phyloP scores from a whole-genome alignment of 2,113 vertebrate genomes.

The Nothoprocta pentlandii region DNA sequence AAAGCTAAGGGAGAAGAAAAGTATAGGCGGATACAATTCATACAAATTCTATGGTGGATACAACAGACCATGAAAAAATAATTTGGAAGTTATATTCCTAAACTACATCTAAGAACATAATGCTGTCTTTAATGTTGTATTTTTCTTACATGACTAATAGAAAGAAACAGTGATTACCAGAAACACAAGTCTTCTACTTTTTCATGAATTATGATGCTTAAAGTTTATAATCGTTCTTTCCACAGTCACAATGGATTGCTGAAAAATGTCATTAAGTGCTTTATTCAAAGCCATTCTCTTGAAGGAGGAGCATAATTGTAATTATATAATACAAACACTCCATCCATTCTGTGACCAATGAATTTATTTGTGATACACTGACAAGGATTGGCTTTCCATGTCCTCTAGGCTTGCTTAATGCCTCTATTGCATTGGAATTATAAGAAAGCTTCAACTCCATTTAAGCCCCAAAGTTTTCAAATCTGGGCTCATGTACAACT shows the following conservation, averaged over 20 bases:
- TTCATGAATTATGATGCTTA: not conserved
- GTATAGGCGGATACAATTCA: not conserved
- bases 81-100: not conserved
- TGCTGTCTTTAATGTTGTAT: not conserved
- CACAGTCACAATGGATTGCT: not conserved
- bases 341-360: not conserved
- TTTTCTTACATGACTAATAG: not conserved
- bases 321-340: not conserved
- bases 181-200: not conserved
- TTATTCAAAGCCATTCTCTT: not conserved
- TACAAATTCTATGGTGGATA: not conserved
- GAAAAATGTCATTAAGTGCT: conserved; percentile 19
- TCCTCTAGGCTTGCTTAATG: not conserved
- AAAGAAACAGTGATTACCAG: not conserved
- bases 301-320: not conserved
- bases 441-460: not conserved
- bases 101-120: not conserved
- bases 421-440: not conserved
- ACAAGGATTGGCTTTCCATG: not conserved
- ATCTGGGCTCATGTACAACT: not conserved
- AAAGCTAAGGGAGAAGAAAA: not conserved
- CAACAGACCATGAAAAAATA: accelerated
- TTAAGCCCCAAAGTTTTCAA: not conserved
- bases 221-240: not conserved
- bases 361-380: not conserved